Evolutionary conservation across 2,797 vertebrate species (phyloP).

Genomic region (Podarcis siculus): DNA sequence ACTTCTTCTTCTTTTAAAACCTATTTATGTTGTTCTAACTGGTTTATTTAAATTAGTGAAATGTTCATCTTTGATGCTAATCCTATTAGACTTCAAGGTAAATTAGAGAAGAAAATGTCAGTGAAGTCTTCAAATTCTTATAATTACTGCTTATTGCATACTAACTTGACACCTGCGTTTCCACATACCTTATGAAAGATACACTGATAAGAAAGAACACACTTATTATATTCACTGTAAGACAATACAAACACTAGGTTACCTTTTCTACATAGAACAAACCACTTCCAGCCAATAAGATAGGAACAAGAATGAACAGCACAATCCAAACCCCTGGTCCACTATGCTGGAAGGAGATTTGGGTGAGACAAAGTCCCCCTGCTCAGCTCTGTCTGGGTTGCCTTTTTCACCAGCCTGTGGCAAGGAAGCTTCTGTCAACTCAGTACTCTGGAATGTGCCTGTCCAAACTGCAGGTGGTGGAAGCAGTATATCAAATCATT

Average conservation of each 20-base stretch:
- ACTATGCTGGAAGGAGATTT: too few species aligned
- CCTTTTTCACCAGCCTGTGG: too few species aligned
- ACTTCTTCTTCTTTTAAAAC: conserved; percentile 34
- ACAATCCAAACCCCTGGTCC: too few species aligned
- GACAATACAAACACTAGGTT: not conserved
- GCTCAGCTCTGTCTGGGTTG: too few species aligned
- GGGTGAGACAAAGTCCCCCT: too few species aligned
- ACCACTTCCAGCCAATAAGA: not conserved
- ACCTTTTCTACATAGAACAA: not conserved
- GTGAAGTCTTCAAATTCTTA: not conserved
- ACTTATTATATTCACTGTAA: not conserved
- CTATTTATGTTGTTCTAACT: conserved; percentile 51
- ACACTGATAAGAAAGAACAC: not conserved
- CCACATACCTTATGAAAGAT: not conserved
- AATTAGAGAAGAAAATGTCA: conserved; percentile 64
- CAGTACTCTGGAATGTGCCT: too few species aligned
- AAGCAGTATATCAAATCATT: too few species aligned
- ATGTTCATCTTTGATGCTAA: conserved; percentile 58
- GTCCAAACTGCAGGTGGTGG: too few species aligned
- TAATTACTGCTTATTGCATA: conserved; percentile 36
- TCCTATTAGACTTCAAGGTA: conserved; percentile 74
- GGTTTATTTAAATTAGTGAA: not conserved
- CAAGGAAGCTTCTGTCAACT: too few species aligned
- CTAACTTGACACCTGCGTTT: not conserved
- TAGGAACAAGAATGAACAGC: too few species aligned